phyloP scores from a whole-genome alignment of 2,113 vertebrate species.

The Gasterosteus nipponicus region DNA sequence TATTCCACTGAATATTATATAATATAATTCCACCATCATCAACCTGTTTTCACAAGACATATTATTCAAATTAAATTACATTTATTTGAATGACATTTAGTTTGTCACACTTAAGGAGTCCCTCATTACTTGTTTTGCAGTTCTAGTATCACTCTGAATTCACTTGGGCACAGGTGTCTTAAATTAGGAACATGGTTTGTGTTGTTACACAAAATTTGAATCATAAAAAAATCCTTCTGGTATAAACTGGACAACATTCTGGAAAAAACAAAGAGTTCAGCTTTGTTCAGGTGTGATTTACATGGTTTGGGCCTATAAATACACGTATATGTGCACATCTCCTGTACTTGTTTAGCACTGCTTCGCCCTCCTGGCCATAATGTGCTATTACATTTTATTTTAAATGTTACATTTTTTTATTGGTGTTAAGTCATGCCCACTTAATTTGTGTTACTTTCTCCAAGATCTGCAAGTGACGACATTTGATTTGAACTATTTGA shows the following conservation, averaged over 20 bases:
- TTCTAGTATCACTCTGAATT: neutral
- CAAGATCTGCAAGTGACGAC: neutral
- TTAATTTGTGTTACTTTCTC: neutral
- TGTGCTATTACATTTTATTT: slow-evolving; percentile 34
- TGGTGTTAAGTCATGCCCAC: neutral
- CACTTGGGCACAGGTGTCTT: neutral
- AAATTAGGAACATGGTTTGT: neutral
- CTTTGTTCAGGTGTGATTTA: slow-evolving; percentile 11
- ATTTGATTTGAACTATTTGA: neutral
- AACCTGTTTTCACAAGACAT: neutral
- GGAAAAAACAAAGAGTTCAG: slow-evolving; percentile 5
- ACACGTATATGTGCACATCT: slow-evolving; percentile 10
- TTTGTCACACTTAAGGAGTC: neutral
- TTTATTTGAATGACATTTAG: neutral
- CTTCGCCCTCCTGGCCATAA: slow-evolving; percentile 56
- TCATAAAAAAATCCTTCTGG: neutral
- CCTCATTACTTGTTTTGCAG: neutral
- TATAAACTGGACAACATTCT: neutral
- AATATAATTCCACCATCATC: too few relatives aligned
- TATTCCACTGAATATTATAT: neutral
- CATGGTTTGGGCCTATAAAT: neutral
- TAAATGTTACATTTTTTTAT: too few relatives aligned
- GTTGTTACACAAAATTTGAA: neutral
- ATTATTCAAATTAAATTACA: neutral
- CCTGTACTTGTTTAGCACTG: slow-evolving; percentile 45